Evolutionary conservation across 2,888 invertebrate genomes (phyloP).

Genomic region (Dromius quadrimaculatus): DNA sequence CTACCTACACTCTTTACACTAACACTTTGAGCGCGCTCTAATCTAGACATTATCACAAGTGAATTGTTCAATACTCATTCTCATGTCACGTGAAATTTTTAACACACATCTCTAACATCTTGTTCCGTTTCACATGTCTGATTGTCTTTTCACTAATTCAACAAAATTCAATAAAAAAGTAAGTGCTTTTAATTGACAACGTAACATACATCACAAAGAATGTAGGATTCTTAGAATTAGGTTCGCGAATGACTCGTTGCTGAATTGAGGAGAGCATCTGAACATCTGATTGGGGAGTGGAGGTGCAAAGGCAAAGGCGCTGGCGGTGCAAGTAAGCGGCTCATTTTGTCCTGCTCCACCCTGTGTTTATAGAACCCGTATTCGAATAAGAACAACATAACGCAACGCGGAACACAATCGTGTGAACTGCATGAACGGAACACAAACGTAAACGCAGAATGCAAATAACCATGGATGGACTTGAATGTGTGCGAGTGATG

Average conservation of each 20-base stretch:
- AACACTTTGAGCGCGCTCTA: constrained; percentile 25
- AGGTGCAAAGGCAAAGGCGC: constrained; percentile 41
- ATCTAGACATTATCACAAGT: constrained; percentile 26
- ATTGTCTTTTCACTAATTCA: constrained; percentile 19
- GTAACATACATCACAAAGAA: constrained; percentile 12
- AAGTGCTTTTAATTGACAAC: constrained; percentile 18
- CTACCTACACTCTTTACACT: constrained; percentile 14
- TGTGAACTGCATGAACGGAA: not conserved
- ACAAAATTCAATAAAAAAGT: constrained; percentile 4
- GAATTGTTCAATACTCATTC: constrained; percentile 5
- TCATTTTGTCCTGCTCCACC: constrained; percentile 38
- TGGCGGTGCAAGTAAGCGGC: constrained; percentile 40
- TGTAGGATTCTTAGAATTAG: constrained; percentile 1
- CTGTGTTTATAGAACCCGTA: constrained; percentile 29
- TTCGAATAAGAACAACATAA: constrained; percentile 16
- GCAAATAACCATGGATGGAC: constrained; percentile 31
- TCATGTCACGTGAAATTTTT: not conserved
- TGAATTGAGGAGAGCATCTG: constrained; percentile 15
- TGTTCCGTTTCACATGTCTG: constrained; percentile 25
- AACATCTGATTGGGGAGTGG: constrained; percentile 8
- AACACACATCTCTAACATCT: not conserved
- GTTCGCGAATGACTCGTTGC: constrained; percentile 34
- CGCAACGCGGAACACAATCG: constrained; percentile 8
- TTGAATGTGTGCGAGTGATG: constrained; percentile 33
- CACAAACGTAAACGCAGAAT: no score